These are phyloP conservation scores for Tipula vernalis DNA, from an alignment of 2,888 invertebrate species.

Conservation along the genomic window DNA sequence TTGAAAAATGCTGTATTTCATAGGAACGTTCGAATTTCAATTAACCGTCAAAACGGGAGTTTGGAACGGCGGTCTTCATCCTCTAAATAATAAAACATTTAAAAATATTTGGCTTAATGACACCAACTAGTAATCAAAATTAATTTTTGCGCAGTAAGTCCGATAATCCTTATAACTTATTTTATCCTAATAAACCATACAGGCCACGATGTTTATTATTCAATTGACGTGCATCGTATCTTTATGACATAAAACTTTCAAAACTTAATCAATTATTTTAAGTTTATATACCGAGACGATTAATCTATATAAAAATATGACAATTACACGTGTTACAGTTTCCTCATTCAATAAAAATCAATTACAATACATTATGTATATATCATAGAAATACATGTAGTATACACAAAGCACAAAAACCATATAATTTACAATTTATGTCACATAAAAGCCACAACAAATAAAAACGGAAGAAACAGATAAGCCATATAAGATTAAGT, in stretches of 20 bases:
- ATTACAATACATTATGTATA: slow-evolving; percentile 4
- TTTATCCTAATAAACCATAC: too few species aligned
- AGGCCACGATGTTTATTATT: not conserved
- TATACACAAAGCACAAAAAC: not conserved
- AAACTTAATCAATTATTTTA: not conserved
- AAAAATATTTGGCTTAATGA: too few species aligned
- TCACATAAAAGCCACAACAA: not conserved
- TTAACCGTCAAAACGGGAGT: too few species aligned
- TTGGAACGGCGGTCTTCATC: too few species aligned
- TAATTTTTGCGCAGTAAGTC: too few species aligned
- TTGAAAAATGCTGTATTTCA: too few species aligned
- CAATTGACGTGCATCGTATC: not conserved
- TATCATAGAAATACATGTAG: not conserved
- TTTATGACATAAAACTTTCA: not conserved
- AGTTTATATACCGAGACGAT: not conserved
- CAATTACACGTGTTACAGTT: not conserved
- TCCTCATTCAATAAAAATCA: not conserved
- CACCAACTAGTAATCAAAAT: too few species aligned
- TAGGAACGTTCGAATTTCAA: too few species aligned
- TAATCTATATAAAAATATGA: not conserved
- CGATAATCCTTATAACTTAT: too few species aligned
- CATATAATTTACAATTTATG: not conserved
- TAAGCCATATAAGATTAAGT: not conserved
- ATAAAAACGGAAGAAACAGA: not conserved
- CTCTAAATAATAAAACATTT: too few species aligned